phyloP scores from a whole-genome alignment of 2,113 vertebrate genomes.

The Rhineura floridana region DNA sequence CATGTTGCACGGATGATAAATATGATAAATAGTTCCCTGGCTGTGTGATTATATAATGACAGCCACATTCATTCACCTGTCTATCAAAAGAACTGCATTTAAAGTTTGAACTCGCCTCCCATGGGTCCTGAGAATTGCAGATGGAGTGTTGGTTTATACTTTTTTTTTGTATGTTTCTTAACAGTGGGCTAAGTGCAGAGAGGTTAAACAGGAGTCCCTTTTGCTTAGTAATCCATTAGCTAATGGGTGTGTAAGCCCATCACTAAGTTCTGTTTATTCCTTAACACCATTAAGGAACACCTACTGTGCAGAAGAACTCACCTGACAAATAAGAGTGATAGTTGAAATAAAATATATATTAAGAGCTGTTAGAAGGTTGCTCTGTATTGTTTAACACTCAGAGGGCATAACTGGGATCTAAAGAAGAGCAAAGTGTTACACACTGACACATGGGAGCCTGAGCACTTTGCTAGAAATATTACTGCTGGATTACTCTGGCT shows the following conservation, averaged over 20 bases:
- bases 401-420: slow-evolving; percentile 65
- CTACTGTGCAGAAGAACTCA: slow-evolving; percentile 78
- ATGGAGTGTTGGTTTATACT: slow-evolving; percentile 67
- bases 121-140: slow-evolving; percentile 57
- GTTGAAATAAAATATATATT: slow-evolving; percentile 83
- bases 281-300: slow-evolving; percentile 76
- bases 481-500: not conserved
- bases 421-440: slow-evolving; percentile 30
- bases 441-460: not conserved
- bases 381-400: slow-evolving; percentile 68
- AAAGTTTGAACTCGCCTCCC: slow-evolving; percentile 74
- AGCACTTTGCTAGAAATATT: slow-evolving; percentile 31
- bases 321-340: slow-evolving; percentile 82
- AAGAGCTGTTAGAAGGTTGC: slow-evolving; percentile 67
- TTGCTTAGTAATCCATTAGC: slow-evolving; percentile 90
- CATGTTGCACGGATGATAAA: slow-evolving; percentile 65
- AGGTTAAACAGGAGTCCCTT: slow-evolving; percentile 76
- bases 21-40: slow-evolving; percentile 73
- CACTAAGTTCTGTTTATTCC: slow-evolving; percentile 81
- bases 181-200: slow-evolving; percentile 80
- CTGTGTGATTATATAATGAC: slow-evolving; percentile 73
- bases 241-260: slow-evolving; percentile 88
- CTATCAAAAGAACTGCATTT: slow-evolving; percentile 73
- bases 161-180: slow-evolving; percentile 72
- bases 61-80: slow-evolving; percentile 77